Evolutionary conservation across 2,797 vertebrate genomes (phyloP), one percentile per base, ranked within the genome.

Genomic region (Dendrocincla tyrannina): DNA sequence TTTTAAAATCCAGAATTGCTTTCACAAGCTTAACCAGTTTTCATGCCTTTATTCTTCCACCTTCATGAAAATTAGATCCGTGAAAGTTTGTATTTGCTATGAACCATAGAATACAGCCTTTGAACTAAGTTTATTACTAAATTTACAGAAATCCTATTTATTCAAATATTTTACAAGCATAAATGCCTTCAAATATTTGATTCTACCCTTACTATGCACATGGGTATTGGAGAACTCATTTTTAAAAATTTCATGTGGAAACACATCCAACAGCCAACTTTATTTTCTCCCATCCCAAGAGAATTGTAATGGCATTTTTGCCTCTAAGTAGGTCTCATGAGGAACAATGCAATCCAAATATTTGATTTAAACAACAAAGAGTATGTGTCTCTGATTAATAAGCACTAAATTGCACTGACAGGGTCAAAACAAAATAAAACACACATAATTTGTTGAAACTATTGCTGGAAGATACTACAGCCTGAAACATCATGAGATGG

Each of bases 371-470:
- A 81, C 24, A 60, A 52, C 22, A 85, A 95, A 75, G 9, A 46
- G 12, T 33, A 20, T 53, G 13, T 22, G 24, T 52, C 17, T 85
- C 13, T 89, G 41, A 83, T 92, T 92, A 85, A 81, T 62, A 95
- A 79, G 16, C 24, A 64, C 32, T 50, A 44, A 79, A 89, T 64
- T 91, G 56, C 33, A 66, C 49, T 76, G 87, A 85, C 87, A 90
- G 79, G 44, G 62, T 82, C 62, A 77, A 75, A 90, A 64, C n/a
- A 85, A 95, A 95, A 85, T 62, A 74, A 92, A 92, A 17, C 13
- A 5, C 22, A 46, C 13, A 55, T 32, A 47, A 68, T 84, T 88
- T 90, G 25, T 78, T 91, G 32, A 62, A 94, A 59, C 22, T 58
- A 9, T 46, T 70, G 33, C 52, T 90, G 53, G 17, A 50, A 78